These are phyloP conservation scores for Hydropotes inermis DNA, from an alignment of 2,113 vertebrate genomes.

Conservation along the genomic window DNA sequence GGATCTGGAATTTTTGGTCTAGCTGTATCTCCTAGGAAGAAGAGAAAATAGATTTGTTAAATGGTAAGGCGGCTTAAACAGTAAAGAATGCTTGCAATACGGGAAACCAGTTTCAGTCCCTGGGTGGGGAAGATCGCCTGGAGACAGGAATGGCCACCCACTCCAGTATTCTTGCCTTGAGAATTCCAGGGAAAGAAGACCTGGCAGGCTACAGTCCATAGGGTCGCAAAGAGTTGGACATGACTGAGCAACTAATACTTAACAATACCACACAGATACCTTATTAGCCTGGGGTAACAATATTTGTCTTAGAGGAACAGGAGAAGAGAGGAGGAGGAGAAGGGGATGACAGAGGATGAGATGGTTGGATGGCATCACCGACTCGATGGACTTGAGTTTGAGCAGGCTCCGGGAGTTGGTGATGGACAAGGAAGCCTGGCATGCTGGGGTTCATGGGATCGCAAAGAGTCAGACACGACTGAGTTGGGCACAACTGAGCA, in stretches of 20 bases:
- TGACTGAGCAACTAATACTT: not conserved
- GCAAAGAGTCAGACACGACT: not conserved
- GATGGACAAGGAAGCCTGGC: not conserved
- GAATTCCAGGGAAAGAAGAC: not conserved
- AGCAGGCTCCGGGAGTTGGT: not conserved
- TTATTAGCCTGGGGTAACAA: not conserved
- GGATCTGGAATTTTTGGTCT: not conserved
- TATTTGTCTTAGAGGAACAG: not conserved
- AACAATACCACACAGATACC: not conserved
- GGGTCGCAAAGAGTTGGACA: not conserved
- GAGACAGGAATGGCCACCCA: not conserved
- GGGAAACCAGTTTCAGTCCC: not conserved
- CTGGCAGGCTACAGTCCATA: not conserved
- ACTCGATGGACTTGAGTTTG: not conserved
- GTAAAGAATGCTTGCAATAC: not conserved
- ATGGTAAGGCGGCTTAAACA: rapidly evolving
- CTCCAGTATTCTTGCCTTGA: not conserved
- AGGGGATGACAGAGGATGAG: not conserved
- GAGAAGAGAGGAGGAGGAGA: not conserved
- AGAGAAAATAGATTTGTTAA: not conserved
- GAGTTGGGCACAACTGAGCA: not conserved
- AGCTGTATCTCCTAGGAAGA: not conserved
- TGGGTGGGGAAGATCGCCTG: not conserved
- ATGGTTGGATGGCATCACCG: not conserved
- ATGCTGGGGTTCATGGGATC: not conserved